These are phyloP conservation scores for Megathymus violae DNA, from an alignment of 1,140 invertebrate species.

Conservation along the genomic window DNA sequence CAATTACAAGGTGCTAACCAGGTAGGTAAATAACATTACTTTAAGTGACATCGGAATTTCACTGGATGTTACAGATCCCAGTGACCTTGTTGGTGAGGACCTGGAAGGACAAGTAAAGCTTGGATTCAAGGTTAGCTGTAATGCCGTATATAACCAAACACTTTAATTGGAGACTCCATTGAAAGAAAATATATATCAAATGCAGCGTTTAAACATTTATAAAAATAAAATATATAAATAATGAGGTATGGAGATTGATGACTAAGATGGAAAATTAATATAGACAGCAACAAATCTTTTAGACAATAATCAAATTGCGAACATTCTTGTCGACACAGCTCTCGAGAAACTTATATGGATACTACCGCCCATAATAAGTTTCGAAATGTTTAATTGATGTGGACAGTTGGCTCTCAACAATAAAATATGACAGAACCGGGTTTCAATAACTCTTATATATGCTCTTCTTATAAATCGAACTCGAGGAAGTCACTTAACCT, in stretches of 20 bases:
- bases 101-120: too few species aligned
- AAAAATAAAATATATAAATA: constrained; percentile 11
- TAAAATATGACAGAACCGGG: constrained; percentile 25
- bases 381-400: constrained; percentile 34
- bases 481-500: constrained; percentile 31
- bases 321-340: constrained; percentile 3
- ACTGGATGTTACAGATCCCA: too few species aligned
- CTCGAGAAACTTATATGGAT: constrained; percentile 6
- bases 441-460: constrained; percentile 30
- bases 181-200: too few species aligned
- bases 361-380: constrained; percentile 17
- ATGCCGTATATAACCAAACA: too few species aligned
- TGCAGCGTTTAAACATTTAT: too few species aligned
- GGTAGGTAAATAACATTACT: too few species aligned
- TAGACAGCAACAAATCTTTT: constrained; percentile 5
- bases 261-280: constrained; percentile 26
- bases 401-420: constrained; percentile 22
- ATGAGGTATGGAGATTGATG: constrained; percentile 8
- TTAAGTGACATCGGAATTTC: too few species aligned
- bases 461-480: constrained; percentile 33
- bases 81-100: too few species aligned
- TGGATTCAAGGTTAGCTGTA: too few species aligned
- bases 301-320: constrained; percentile 18
- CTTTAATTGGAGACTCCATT: too few species aligned
- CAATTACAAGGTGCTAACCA: too few species aligned